A percentile compares a stretch with the other conserved stretches of the same genome.
phyloP scores from a whole-genome alignment of 2,888 invertebrate genomes.

The Scaptomyza reducta region DNA sequence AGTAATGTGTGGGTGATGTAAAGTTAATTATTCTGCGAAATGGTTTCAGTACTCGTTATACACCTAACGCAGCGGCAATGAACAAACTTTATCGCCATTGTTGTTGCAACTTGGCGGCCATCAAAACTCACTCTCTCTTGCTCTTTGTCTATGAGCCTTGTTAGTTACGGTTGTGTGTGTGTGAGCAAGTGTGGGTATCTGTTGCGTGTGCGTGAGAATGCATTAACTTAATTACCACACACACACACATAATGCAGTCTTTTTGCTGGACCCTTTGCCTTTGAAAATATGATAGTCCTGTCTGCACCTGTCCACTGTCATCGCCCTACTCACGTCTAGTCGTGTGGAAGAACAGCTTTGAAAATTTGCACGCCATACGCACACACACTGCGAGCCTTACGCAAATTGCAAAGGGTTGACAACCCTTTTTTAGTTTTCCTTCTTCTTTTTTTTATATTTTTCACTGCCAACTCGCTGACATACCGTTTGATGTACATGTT shows the following conservation, averaged over 20 bases:
- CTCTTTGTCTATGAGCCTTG: slow-evolving; percentile 3
- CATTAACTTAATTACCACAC: slow-evolving; percentile 73
- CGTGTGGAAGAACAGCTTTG: slow-evolving; percentile 53
- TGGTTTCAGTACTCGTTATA: slow-evolving; percentile 59
- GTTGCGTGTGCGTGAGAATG: slow-evolving; percentile 13
- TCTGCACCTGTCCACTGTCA: not conserved
- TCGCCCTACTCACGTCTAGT: slow-evolving; percentile 4
- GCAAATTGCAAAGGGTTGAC: slow-evolving; percentile 42
- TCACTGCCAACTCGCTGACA: not conserved
- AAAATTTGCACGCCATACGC: slow-evolving; percentile 75
- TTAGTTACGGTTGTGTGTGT: not conserved
- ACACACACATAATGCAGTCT: slow-evolving; percentile 42
- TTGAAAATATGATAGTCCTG: slow-evolving; percentile 62
- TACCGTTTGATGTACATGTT: not conserved
- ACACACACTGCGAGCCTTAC: slow-evolving; percentile 51
- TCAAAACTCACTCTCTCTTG: slow-evolving; percentile 9
- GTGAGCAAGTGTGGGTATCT: not conserved
- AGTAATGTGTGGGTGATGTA: slow-evolving; percentile 31
- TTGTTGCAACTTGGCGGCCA: slow-evolving; percentile 51
- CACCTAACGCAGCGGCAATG: slow-evolving; percentile 56
- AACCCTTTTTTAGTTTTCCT: slow-evolving; percentile 36
- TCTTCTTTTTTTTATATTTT: slow-evolving; percentile 5
- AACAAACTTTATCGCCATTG: slow-evolving; percentile 55
- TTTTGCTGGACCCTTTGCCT: slow-evolving; percentile 42
- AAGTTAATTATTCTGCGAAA: slow-evolving; percentile 68